phyloP scores from a whole-genome alignment of 2,888 invertebrate genomes.

The Apomyelois bistriatella region DNA sequence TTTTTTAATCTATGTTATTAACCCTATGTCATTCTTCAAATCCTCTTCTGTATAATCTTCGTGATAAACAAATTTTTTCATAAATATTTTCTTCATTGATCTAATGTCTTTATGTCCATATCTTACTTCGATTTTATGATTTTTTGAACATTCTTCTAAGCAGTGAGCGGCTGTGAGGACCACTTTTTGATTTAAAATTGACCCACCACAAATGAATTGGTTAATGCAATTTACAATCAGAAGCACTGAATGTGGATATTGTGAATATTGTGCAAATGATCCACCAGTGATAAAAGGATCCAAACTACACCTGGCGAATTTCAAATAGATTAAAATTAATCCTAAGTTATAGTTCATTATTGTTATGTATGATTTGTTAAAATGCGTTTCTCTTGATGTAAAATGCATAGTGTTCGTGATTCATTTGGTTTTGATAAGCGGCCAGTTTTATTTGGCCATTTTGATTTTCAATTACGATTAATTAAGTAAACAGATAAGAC shows the following conservation, averaged over 20 bases:
- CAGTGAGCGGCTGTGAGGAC: constrained; percentile 42
- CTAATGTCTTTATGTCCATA: background rate
- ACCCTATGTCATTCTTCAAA: background rate
- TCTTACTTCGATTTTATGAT: background rate
- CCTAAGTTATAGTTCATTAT: background rate
- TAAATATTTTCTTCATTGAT: background rate
- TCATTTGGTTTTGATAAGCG: background rate
- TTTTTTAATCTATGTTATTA: too few species aligned
- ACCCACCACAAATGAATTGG: constrained; percentile 30
- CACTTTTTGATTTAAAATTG: constrained; percentile 35
- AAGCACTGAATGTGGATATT: constrained; percentile 32
- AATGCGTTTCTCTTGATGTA: background rate
- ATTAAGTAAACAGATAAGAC: background rate
- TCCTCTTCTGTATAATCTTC: background rate
- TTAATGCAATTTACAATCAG: background rate
- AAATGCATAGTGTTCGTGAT: background rate
- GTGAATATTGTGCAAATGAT: background rate
- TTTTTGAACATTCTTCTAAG: constrained; percentile 20
- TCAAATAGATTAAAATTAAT: background rate
- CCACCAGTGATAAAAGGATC: background rate
- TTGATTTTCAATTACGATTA: background rate
- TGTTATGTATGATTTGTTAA: background rate
- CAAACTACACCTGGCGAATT: background rate
- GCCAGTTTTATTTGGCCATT: background rate
- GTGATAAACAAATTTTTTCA: background rate